These are phyloP conservation scores for Rhadinocentrus ornatus DNA, from an alignment of 2,797 vertebrate species.

Conservation along the genomic window DNA sequence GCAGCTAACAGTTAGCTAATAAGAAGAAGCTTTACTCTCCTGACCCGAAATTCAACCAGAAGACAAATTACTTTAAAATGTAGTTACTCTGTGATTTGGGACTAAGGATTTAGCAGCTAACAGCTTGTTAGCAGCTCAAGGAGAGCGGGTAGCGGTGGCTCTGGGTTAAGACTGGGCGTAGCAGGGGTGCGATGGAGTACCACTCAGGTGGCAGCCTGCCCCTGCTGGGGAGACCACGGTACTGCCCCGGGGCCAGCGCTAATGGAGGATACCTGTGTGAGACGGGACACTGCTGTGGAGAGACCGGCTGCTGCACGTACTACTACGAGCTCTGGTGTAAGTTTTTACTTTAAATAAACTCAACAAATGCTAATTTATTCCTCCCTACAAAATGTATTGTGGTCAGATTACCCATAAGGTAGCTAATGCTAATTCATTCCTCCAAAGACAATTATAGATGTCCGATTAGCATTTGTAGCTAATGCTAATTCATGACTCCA, in stretches of 20 bases:
- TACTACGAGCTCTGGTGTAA: slow-evolving; percentile 98
- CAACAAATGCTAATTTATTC: too few species aligned
- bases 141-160: slow-evolving; percentile 56
- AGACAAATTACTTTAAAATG: slow-evolving; percentile 43
- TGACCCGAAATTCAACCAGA: background rate
- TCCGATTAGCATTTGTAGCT: too few species aligned
- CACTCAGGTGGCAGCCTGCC: slow-evolving; percentile 85
- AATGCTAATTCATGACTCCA: too few species aligned
- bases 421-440: too few species aligned
- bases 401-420: too few species aligned
- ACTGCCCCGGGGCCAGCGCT: slow-evolving; percentile 88
- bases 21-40: background rate
- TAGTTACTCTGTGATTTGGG: slow-evolving; percentile 21
- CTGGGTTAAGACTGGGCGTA: slow-evolving; percentile 44
- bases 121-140: slow-evolving; percentile 42
- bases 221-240: slow-evolving; percentile 87
- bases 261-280: slow-evolving; percentile 93
- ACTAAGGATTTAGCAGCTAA: slow-evolving; percentile 38
- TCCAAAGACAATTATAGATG: too few species aligned
- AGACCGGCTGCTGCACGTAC: slow-evolving; percentile 96
- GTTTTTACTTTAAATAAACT: too few species aligned
- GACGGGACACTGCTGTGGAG: slow-evolving; percentile 96
- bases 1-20: background rate
- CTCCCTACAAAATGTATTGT: too few species aligned
- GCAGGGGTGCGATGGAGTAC: slow-evolving; percentile 85